Evolutionary conservation across 2,113 vertebrate genomes (phyloP), one percentile per base, ranked within the genome.

Genomic region (Triplophysa rosa): DNA sequence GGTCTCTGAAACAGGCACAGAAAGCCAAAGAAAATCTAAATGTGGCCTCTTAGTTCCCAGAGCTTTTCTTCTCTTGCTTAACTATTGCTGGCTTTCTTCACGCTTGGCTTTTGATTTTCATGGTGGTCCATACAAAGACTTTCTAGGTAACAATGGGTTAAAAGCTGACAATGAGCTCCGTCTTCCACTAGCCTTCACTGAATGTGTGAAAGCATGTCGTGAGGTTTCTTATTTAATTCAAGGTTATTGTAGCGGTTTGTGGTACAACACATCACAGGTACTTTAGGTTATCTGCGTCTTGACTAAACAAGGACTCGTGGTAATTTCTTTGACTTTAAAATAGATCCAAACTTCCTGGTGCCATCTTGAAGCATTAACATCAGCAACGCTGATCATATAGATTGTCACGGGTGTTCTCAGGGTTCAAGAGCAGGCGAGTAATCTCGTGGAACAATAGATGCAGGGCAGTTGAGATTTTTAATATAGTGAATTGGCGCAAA

Each of bases 311-410:
- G 56, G 47, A 23, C 56, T 42, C n/a, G 26, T 16, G 14, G 4
- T 76, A 19, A 45, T 26, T 9, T 21, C 26, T 52, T 67, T 74
- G 29, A 52, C 29, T 23, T 61, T 19, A 64, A 23, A 64, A 64
- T 37, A 4, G 19, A 14, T 69, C 40, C 29, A 69, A 42, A 74
- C 66, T 54, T 79, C 45, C 29, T 42, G 23, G 1, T 29, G 10
- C 78, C 58, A 21, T 89, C 85, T 78, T 83, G 45, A 85, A 83
- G 80, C 81, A 87, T 87, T 87, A 87, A 70, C 82, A 78, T 85
- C 87, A 83, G 86, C 13, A 86, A 89, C 80, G 80, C 85, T 89
- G 80, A 82, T 90, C 88, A 87, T 83, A 79, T 59, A 80, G 85
- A 89, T 77, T 77, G 77, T 67, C 54, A 73, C 70, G 84, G 82